Base-by-base conservation (phyloP, 2,797 vertebrate species). In the Oreochromis grahami region DNA sequence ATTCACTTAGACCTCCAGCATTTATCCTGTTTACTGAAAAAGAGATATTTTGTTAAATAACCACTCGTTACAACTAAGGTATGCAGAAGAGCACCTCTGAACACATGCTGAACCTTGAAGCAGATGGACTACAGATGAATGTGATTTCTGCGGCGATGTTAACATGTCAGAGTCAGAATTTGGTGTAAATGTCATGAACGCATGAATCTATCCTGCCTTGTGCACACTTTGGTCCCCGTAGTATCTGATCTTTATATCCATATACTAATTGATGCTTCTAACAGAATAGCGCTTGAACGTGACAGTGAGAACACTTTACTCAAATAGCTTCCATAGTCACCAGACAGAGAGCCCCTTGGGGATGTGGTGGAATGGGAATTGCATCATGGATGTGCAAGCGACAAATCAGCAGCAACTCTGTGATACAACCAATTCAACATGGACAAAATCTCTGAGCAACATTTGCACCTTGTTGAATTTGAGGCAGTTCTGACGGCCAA, bases 391-490 rank as follows among this genome's bases (percentile, higher is more conserved):
- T 43, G 36, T 68, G 63, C n/a, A 41, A 0, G n/a, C 0, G 36
- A 21, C 60, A 65, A 65, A 65, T 38, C 60, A 21, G 60, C 34
- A 65, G 34, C 19, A 38, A 38, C 36, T 68, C 12, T 68, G 8
- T 68, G 36, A 68, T 41, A 36, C 63, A 4, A 24, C 13, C 36
- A 68, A 24, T 8, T 41, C 36, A 65, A 41, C 12, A 14, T 41
- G 36, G 36, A 24, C 38, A 68, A 43, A 43, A 24, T 68, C 38
- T 24, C 36, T 43, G 63, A 68, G 36, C 1, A 68, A 24, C n/a
- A 0, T 68, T 41, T 41, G 36, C 0, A 0, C 3, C 36, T 41
- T 24, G n/a, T 41, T 68, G 63, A 68, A 41, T 15, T 68, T 68
- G n/a, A 68, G 63, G n/a, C 63, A 68, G 63, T 41, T 68, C n/a